Conservation (phyloP, 2,888 invertebrate species). For the Camponotus fellah region DNA sequence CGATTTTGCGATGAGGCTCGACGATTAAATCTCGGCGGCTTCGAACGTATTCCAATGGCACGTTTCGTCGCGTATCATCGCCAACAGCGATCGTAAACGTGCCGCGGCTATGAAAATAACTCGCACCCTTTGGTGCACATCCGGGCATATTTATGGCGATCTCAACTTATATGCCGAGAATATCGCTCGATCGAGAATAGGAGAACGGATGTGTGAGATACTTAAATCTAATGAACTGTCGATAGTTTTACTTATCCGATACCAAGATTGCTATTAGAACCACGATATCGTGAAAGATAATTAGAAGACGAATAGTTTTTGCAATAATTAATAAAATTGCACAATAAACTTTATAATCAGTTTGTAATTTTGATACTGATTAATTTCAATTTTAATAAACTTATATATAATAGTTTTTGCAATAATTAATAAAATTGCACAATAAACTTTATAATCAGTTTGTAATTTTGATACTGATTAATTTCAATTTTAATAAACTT, state of each 20-base stretch:
- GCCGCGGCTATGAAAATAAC: slow-evolving; percentile 64
- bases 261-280: background rate
- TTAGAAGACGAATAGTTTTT: background rate
- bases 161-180: slow-evolving; percentile 53
- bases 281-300: background rate
- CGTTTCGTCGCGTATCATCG: slow-evolving; percentile 40
- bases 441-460: background rate
- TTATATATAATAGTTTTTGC: background rate
- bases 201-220: slow-evolving; percentile 1
- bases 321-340: background rate
- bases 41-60: slow-evolving; percentile 24
- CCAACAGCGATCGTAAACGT: slow-evolving; percentile 25
- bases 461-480: background rate
- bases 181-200: slow-evolving; percentile 67
- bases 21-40: slow-evolving; percentile 7
- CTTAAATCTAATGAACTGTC: slow-evolving; percentile 31
- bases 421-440: background rate
- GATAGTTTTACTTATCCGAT: slow-evolving; percentile 4
- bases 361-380: background rate
- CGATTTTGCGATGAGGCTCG: background rate
- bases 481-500: background rate
- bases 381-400: background rate
- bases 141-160: slow-evolving; percentile 64
- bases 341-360: background rate
- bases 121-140: slow-evolving; percentile 57